Conservation (phyloP, 2,797 vertebrate genomes). For the Eleutherodactylus coqui region DNA sequence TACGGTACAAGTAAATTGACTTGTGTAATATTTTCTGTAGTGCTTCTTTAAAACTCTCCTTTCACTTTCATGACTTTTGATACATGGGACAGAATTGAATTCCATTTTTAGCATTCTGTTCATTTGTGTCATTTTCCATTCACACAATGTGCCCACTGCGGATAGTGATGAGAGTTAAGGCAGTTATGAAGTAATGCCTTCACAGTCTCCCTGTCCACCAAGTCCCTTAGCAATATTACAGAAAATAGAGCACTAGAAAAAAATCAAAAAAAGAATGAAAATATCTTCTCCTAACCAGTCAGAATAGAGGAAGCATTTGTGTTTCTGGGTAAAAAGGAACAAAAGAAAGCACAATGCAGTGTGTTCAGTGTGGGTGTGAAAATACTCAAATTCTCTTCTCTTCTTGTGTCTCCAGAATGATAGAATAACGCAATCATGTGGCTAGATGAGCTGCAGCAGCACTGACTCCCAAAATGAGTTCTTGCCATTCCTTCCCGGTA, state of each 20-base stretch:
- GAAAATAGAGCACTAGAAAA: neutral
- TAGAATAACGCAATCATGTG: neutral
- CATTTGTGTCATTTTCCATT: neutral
- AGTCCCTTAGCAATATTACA: neutral
- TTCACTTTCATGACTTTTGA: too few species aligned
- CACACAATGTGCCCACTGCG: neutral
- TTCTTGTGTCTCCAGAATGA: neutral
- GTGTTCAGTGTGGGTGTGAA: neutral
- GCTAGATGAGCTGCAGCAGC: neutral
- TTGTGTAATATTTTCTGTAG: too few species aligned
- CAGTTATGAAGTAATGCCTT: neutral
- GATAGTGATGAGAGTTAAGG: neutral
- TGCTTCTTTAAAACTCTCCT: too few species aligned
- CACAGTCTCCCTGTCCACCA: neutral
- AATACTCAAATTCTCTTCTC: neutral
- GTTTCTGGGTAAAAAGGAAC: neutral
- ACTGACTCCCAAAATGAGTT: slow-evolving; percentile 14
- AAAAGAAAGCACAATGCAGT: neutral
- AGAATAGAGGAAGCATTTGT: neutral
- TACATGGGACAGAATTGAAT: too few species aligned
- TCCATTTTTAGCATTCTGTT: neutral
- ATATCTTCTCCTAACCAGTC: neutral
- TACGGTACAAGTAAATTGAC: too few species aligned
- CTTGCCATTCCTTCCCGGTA: slow-evolving; percentile 34
- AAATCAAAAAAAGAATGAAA: neutral